Evolutionary conservation across 2,113 vertebrate genomes (phyloP), one percentile per base, ranked within the genome.

Genomic region (Micronycteris hirsuta): DNA sequence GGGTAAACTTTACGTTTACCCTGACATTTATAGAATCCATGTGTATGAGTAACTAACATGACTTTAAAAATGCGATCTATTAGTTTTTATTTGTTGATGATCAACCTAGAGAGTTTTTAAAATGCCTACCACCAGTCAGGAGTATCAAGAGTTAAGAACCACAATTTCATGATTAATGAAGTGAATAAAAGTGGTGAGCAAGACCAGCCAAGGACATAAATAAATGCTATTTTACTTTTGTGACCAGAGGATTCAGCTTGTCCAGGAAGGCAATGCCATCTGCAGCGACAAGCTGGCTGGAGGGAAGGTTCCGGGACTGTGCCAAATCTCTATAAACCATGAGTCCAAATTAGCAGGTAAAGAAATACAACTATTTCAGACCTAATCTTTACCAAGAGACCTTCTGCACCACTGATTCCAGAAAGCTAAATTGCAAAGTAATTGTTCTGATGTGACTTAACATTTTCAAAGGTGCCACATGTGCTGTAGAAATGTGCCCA

Each of bases 261-360:
- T 91, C 96, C 56, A 89, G 93, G 95, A 89, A 95, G 82, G 73
- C 94, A 91, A 12, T 87, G 68, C 89, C 95, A 93, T 96, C 94
- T 97, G 95, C 89, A 97, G 41, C 74, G 43, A 80, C 93, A 96
- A 86, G 86, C 92, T 97, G 95, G 74, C 89, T 96, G 80, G 38
- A 92, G 88, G 71, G 71, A 89, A 94, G 36, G 52, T 73, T 86
- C 94, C 61, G 0, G 83, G 70, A 90, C 52, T 17, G 83, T 71
- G 91, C 89, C 95, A 97, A 97, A 84, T 81, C 36, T 93, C 88
- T 89, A 49, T 36, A 82, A 96, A 74, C 56, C 78, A 81, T 81
- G 86, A 97, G 63, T 91, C 86, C 92, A 97, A 95, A 95, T 95
- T 76, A 96, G 56, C 71, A 84, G 90, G n/a, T 68, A 89, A 95